phyloP scores from a whole-genome alignment of 2,888 invertebrate species.

The Halictus quadricinctus region DNA sequence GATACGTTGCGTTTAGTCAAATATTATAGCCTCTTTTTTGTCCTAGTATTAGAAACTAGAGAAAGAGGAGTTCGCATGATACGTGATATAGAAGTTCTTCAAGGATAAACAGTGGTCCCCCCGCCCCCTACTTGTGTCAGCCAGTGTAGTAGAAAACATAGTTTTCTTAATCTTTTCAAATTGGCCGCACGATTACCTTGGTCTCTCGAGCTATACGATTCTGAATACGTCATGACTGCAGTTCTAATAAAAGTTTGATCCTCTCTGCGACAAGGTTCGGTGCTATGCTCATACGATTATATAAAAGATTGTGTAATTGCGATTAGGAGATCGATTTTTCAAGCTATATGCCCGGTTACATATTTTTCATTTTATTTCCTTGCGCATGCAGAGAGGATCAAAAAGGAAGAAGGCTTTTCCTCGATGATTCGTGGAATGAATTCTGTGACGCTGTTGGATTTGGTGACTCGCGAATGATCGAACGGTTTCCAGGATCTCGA shows the following conservation, averaged over 20 bases:
- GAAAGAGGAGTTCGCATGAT: too few relatives aligned
- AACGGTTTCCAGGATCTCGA: constrained; percentile 23
- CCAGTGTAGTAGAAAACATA: neutral
- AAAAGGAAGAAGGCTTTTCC: neutral
- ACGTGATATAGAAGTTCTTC: too few relatives aligned
- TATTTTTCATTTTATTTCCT: neutral
- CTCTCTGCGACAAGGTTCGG: neutral
- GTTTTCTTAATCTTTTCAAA: neutral
- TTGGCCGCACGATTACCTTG: neutral
- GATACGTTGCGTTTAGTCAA: too few relatives aligned
- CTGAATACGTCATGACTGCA: neutral
- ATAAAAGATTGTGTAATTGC: neutral
- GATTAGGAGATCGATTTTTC: neutral
- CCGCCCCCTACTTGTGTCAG: neutral
- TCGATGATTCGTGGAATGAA: constrained; percentile 23
- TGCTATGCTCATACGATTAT: neutral
- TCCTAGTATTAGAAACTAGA: too few relatives aligned
- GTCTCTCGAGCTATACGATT: neutral
- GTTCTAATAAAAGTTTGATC: constrained; percentile 10
- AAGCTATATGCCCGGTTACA: neutral
- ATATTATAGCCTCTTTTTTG: too few relatives aligned
- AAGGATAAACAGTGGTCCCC: neutral
- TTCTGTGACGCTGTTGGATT: neutral
- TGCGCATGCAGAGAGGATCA: neutral
- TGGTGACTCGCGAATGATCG: constrained; percentile 16